Percentiles rank a stretch among this genome's conserved stretches.
Evolutionary conservation across 2,113 vertebrate genomes (phyloP).

Genomic region (Caranx melampygus): DNA sequence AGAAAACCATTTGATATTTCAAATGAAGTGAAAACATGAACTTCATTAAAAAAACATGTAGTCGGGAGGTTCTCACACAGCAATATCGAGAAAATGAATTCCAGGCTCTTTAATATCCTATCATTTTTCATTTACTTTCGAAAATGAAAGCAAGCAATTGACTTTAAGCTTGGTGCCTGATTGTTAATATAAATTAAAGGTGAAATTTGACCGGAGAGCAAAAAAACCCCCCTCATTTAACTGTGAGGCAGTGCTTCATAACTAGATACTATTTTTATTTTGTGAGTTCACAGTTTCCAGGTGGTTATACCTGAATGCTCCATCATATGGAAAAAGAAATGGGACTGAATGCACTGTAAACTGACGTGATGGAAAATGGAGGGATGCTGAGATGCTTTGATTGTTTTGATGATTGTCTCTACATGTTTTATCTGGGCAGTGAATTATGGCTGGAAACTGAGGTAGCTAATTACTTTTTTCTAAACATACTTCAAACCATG

Average conservation of each 20-base stretch:
- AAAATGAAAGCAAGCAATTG: constrained; percentile 30
- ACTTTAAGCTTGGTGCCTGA: constrained; percentile 20
- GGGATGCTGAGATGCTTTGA: constrained; percentile 1
- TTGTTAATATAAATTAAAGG: constrained; percentile 29
- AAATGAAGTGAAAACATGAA: constrained; percentile 27
- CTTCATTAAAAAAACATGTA: neutral
- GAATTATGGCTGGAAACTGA: constrained; percentile 20
- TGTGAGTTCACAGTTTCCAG: constrained; percentile 6
- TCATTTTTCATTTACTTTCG: constrained; percentile 35
- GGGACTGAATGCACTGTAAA: neutral
- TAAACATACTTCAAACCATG: constrained; percentile 27
- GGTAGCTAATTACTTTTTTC: constrained; percentile 41
- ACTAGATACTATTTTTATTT: neutral
- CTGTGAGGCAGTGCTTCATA: neutral
- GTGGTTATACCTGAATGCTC: neutral
- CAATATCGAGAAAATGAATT: constrained; percentile 19
- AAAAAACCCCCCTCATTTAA: constrained; percentile 5
- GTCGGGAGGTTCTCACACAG: neutral
- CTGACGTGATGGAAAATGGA: constrained; percentile 9
- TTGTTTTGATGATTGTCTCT: constrained; percentile 13
- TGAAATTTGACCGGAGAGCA: constrained; percentile 10
- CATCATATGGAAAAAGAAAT: constrained; percentile 8
- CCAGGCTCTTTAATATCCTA: constrained; percentile 7
- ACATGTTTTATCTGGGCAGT: constrained; percentile 2
- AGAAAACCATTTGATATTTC: constrained; percentile 6